Base-by-base conservation (phyloP, 2,797 vertebrate genomes). In the Pampus argenteus region DNA sequence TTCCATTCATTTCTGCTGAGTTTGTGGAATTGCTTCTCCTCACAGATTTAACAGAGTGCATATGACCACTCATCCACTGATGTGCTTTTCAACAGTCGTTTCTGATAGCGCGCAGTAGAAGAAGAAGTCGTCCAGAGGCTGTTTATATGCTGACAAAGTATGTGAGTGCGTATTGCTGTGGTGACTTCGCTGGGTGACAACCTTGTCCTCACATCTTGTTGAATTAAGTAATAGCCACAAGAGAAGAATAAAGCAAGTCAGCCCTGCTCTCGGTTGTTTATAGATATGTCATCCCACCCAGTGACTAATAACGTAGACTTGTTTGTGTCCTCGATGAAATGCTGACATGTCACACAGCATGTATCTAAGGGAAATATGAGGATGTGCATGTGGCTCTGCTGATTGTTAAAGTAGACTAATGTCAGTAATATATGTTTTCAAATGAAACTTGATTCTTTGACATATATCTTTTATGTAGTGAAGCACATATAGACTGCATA, bases 111-210 rank as follows among this genome's bases (percentile, higher is more conserved):
- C 8, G 7, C 79, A 81, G 82, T 72, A 51, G 22, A 75, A 80
- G n/a, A n/a, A n/a, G n/a, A n/a, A n/a, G n/a, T n/a, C n/a, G 79
- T 89, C 86, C 80, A 31, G 49, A 34, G 86, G 89, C 79, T 92
- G 89, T 93, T 92, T 91, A 89, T 86, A 87, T 92, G 89, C 88
- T 91, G 88, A 90, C 89, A 71, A 57, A 81, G 78, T 78, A 74
- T 56, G 31, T 59, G 69, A 68, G 65, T 82, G 73, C 83, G 76
- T 76, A 71, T 71, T 68, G 70, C 82, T 28, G 42, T 55, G 28
- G 70, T 82, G 76, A 59, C 82, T 84, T 78, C 80, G 64, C 76
- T 44, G 55, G 76, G 76, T 78, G 74, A 84, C 86, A 88, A 70
- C 75, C 74, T 79, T 79, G 76, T 79, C 77, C 66, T 87, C 79